A percentile compares a stretch with the other conserved stretches of the same genome.
Conservation (phyloP, 2,888 invertebrate species). For the Megamerina dolium region DNA sequence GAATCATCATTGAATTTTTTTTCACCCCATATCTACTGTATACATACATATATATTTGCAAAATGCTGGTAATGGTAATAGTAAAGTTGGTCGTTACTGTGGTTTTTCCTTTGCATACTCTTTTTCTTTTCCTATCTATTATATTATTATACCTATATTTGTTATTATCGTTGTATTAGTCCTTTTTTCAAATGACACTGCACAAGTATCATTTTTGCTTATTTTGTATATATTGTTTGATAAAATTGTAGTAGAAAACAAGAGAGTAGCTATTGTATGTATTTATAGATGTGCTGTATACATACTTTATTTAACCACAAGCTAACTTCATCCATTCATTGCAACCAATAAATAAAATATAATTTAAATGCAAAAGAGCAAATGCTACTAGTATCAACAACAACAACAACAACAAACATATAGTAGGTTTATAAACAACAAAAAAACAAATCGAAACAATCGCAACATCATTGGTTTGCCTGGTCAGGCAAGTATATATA, state of each 20-base stretch:
- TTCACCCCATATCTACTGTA: too few relatives aligned
- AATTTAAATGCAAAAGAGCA: conserved; percentile 5
- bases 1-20: too few relatives aligned
- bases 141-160: conserved; percentile 2
- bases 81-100: too few relatives aligned
- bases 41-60: too few relatives aligned
- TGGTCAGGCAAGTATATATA: conserved; percentile 4
- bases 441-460: conserved; percentile 1
- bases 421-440: background rate
- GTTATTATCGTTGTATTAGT: background rate
- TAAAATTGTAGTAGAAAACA: too few relatives aligned
- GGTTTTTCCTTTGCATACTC: too few relatives aligned
- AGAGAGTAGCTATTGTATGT: too few relatives aligned
- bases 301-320: background rate
- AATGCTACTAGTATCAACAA: too few relatives aligned
- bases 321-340: conserved; percentile 1
- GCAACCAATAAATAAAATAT: conserved; percentile 7
- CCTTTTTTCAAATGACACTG: background rate
- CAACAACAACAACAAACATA: background rate
- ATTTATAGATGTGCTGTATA: too few relatives aligned
- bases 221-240: too few relatives aligned
- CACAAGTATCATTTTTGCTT: background rate
- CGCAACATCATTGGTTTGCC: conserved; percentile 3
- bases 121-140: background rate
- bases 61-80: too few relatives aligned